These are phyloP conservation scores for Nomada ruficornis DNA, from an alignment of 2,888 invertebrate species.

Conservation along the genomic window DNA sequence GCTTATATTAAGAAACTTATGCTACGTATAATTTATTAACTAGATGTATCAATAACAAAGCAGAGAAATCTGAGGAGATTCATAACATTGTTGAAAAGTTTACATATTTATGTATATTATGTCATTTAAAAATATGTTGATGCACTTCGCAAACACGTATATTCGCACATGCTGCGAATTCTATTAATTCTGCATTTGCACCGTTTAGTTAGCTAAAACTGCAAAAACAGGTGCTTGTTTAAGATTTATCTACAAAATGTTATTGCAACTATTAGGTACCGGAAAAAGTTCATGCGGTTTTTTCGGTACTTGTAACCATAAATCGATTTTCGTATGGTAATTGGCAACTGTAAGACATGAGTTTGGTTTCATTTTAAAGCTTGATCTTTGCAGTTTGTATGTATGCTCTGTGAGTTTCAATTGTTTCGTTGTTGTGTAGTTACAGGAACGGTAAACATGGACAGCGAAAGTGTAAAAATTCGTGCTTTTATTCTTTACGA, in stretches of 20 bases:
- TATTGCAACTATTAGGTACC: background rate
- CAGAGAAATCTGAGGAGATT: slow-evolving; percentile 11
- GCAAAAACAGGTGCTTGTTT: slow-evolving; percentile 6
- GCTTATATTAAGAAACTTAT: background rate
- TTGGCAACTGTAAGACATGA: too few relatives aligned
- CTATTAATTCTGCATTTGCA: slow-evolving; percentile 40
- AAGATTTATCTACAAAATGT: slow-evolving; percentile 16
- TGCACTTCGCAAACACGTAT: slow-evolving; percentile 29
- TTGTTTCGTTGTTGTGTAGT: too few relatives aligned
- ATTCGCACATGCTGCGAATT: slow-evolving; percentile 28
- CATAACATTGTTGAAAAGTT: slow-evolving; percentile 1
- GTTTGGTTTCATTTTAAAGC: too few relatives aligned
- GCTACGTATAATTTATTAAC: slow-evolving; percentile 1
- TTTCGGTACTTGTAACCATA: too few relatives aligned
- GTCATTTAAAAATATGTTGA: slow-evolving; percentile 10
- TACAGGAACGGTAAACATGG: too few relatives aligned
- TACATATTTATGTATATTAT: slow-evolving; percentile 6
- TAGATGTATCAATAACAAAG: background rate
- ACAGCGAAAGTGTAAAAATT: too few relatives aligned
- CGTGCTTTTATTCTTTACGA: too few relatives aligned
- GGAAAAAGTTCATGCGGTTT: too few relatives aligned
- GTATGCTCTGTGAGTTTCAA: too few relatives aligned
- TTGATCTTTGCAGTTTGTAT: too few relatives aligned
- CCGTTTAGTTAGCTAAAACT: slow-evolving; percentile 26
- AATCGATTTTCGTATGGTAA: too few relatives aligned